phyloP scores from a whole-genome alignment of 2,797 vertebrate species.

The Paguma larvata region DNA sequence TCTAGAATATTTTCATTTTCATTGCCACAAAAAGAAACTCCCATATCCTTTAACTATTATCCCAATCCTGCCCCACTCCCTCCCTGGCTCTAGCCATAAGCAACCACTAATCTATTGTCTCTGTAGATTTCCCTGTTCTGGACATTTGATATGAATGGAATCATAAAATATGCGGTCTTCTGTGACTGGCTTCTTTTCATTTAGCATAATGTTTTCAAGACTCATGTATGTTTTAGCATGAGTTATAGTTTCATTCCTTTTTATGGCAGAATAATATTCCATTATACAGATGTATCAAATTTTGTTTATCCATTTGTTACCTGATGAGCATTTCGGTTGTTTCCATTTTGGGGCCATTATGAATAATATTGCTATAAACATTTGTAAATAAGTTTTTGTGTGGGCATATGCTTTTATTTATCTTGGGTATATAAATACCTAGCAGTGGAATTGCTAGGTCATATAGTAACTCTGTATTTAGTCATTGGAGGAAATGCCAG shows the following conservation, averaged over 20 bases:
- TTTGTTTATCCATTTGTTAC: background rate
- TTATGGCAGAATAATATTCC: slow-evolving; percentile 14
- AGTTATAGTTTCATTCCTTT: background rate
- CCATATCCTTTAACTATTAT: background rate
- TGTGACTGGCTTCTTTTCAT: background rate
- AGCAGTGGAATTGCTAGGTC: background rate
- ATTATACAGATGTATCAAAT: background rate
- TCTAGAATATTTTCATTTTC: slow-evolving; percentile 33
- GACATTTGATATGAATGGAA: background rate
- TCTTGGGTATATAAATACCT: background rate
- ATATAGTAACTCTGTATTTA: background rate
- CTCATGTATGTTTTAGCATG: background rate
- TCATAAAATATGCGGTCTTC: background rate
- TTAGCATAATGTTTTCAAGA: slow-evolving; percentile 5
- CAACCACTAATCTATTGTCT: background rate
- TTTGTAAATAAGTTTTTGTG: background rate
- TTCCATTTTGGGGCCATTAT: background rate
- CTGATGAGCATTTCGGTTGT: background rate
- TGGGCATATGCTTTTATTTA: background rate
- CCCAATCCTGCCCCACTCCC: too few relatives aligned
- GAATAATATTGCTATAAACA: background rate
- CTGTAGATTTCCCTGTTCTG: background rate
- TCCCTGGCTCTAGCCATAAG: background rate
- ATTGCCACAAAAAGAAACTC: background rate
- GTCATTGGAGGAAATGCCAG: background rate